A percentile compares a stretch with the other conserved stretches of the same genome.
These are phyloP conservation scores for Proteles cristata DNA, from an alignment of 2,113 vertebrate genomes.

Conservation along the genomic window DNA sequence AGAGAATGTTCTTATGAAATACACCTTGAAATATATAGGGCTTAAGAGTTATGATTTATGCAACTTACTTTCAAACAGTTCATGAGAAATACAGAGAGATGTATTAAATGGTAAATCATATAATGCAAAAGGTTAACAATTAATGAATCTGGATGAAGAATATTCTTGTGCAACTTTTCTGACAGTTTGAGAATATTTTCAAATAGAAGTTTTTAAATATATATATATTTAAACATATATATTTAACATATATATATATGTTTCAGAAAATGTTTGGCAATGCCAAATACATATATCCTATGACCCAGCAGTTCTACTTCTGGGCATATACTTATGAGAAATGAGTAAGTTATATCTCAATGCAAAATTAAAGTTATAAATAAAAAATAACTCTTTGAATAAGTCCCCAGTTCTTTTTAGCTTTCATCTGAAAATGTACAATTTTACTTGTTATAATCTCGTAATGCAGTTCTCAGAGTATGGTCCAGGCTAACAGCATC, in stretches of 20 bases:
- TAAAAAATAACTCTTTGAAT: not conserved
- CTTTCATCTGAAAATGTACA: not conserved
- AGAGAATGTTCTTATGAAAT: not conserved
- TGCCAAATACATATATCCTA: not conserved
- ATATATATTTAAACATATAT: no score
- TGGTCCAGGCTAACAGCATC: not conserved
- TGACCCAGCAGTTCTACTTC: not conserved
- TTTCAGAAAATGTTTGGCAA: not conserved
- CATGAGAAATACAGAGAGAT: not conserved
- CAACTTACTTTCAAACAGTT: not conserved
- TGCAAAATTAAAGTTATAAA: not conserved
- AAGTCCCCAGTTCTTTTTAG: not conserved
- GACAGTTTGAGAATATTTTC: not conserved
- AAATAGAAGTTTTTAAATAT: not conserved
- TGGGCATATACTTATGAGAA: not conserved
- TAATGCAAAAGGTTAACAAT: constrained; percentile 17
- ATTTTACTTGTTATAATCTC: not conserved
- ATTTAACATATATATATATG: not conserved
- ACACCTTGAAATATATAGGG: not conserved
- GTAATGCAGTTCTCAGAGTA: constrained; percentile 3
- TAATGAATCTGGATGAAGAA: not conserved
- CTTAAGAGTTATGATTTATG: not conserved
- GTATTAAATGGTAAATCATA: constrained; percentile 14
- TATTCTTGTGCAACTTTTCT: constrained; percentile 7
- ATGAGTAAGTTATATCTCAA: not conserved